These are phyloP conservation scores for Octopus sinensis DNA, from an alignment of 1,140 invertebrate species.

Conservation along the genomic window DNA sequence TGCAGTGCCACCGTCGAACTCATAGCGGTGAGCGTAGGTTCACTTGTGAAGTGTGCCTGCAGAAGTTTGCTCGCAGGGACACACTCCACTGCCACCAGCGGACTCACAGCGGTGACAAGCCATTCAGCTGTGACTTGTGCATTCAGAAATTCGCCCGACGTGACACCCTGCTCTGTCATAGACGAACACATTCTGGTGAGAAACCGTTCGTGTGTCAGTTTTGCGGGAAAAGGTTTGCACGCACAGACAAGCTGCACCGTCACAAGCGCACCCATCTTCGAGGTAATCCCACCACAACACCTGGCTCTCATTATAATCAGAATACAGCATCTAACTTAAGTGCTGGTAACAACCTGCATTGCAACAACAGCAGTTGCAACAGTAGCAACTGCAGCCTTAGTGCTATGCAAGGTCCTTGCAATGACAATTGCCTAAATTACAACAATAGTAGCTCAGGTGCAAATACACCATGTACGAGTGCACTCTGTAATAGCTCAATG, in stretches of 20 bases:
- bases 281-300: slow-evolving; percentile 21
- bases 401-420: not conserved
- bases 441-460: too few species aligned
- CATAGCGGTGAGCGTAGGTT: slow-evolving; percentile 82
- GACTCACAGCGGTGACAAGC: slow-evolving; percentile 49
- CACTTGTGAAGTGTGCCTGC: slow-evolving; percentile 18
- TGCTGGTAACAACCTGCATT: not conserved
- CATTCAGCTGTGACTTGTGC: slow-evolving; percentile 22
- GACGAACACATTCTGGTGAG: slow-evolving; percentile 29
- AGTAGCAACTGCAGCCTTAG: not conserved
- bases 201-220: slow-evolving; percentile 42
- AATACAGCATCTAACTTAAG: too few species aligned
- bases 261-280: slow-evolving; percentile 55
- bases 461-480: too few species aligned
- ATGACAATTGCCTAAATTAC: too few species aligned
- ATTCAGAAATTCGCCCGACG: slow-evolving; percentile 21
- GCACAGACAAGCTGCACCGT: slow-evolving; percentile 18
- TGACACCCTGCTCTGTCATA: slow-evolving; percentile 21
- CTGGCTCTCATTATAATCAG: too few species aligned
- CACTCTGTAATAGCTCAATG: too few species aligned
- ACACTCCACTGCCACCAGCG: slow-evolving; percentile 64
- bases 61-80: slow-evolving; percentile 22
- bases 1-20: slow-evolving; percentile 84
- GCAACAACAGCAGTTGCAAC: not conserved
- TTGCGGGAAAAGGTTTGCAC: slow-evolving; percentile 30